phyloP scores from a whole-genome alignment of 2,797 vertebrate genomes.

The Sebastiscus tertius region DNA sequence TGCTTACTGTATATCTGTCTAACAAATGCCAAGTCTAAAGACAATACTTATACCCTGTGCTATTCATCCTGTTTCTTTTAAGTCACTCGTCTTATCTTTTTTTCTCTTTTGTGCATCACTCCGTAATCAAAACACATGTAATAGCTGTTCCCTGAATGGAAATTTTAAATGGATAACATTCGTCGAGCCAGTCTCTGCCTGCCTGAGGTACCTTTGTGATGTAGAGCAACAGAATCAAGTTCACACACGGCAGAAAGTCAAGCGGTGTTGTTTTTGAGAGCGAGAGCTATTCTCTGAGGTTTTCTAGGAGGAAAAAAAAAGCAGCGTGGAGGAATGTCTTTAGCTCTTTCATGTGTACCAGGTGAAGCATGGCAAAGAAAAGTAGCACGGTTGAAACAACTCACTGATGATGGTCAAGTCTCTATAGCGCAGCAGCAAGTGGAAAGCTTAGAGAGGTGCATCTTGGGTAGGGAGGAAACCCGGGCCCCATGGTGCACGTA shows the following conservation, averaged over 20 bases:
- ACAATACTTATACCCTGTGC: not conserved
- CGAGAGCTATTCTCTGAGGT: conserved; percentile 23
- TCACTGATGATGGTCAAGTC: conserved; percentile 27
- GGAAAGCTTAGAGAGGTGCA: conserved; percentile 43
- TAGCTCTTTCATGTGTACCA: conserved; percentile 56
- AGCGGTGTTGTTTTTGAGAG: conserved; percentile 44
- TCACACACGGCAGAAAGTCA: conserved; percentile 62
- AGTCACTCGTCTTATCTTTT: not conserved
- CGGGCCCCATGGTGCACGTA: conserved; percentile 41
- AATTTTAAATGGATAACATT: conserved; percentile 72
- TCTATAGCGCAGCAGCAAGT: conserved; percentile 21
- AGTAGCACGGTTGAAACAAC: conserved; percentile 33
- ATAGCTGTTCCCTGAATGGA: conserved; percentile 57
- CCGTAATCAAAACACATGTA: conserved; percentile 57
- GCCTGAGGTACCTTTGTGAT: conserved; percentile 64
- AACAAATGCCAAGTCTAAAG: conserved; percentile 8
- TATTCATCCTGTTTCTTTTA: conserved; percentile 23
- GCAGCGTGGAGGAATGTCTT: conserved; percentile 59
- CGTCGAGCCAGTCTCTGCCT: conserved; percentile 74
- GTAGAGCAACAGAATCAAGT: conserved; percentile 66
- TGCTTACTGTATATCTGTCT: not conserved
- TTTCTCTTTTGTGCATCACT: conserved; percentile 26
- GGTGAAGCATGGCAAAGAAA: conserved; percentile 64
- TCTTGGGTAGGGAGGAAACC: conserved; percentile 22
- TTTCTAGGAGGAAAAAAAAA: conserved; percentile 4